Percentiles rank a stretch among this genome's conserved stretches.
Evolutionary conservation across 2,797 vertebrate species (phyloP).

Genomic region (Sebastes trivittatus): DNA sequence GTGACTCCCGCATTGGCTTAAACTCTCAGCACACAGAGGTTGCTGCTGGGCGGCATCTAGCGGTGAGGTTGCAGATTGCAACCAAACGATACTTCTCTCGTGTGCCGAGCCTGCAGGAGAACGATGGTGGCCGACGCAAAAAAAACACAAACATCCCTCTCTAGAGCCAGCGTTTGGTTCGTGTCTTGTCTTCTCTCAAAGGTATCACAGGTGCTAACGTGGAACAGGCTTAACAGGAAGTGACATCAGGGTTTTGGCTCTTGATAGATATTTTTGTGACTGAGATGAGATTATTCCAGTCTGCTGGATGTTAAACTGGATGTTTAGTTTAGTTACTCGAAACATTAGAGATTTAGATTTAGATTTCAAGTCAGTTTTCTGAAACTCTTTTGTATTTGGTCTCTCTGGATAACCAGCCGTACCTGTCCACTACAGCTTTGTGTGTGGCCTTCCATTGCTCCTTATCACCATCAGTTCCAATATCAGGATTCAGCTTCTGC

Average conservation of each 20-base stretch:
- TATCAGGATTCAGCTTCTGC: constrained; percentile 91
- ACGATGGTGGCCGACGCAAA: no score
- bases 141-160: no score
- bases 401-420: neutral
- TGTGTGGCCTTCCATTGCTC: constrained; percentile 95
- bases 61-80: no score
- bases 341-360: neutral
- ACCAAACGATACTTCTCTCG: no score
- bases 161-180: no score
- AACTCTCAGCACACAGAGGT: no score
- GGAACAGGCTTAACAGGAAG: neutral
- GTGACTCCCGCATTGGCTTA: no score
- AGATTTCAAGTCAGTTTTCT: neutral
- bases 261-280: neutral
- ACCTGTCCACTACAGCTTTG: constrained; percentile 96
- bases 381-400: neutral
- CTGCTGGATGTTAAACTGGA: neutral
- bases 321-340: neutral
- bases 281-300: neutral
- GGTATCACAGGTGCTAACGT: neutral
- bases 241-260: neutral
- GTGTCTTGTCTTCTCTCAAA: neutral
- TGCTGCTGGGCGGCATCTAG: no score
- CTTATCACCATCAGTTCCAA: constrained; percentile 88
- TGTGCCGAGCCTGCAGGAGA: no score